Conservation (phyloP, 2,888 invertebrate species). For the Colostygia pectinataria region DNA sequence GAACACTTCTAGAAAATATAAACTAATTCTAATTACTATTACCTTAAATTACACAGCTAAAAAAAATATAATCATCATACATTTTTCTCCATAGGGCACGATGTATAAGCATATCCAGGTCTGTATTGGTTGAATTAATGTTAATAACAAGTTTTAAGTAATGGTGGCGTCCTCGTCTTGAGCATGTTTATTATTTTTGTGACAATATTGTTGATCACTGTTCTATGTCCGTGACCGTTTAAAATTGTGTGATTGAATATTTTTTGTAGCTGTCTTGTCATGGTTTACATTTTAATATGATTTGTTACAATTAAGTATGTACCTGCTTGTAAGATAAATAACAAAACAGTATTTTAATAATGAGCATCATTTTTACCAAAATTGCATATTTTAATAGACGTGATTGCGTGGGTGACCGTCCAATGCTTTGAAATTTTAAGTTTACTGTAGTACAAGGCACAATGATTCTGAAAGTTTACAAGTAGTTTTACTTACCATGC, state of each 20-base stretch:
- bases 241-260: slow-evolving; percentile 32
- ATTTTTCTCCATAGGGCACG: slow-evolving; percentile 79
- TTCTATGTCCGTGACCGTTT: slow-evolving; percentile 41
- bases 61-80: slow-evolving; percentile 44
- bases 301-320: neutral
- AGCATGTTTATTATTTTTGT: slow-evolving; percentile 56
- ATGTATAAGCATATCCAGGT: slow-evolving; percentile 83
- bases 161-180: slow-evolving; percentile 59
- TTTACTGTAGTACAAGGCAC: neutral
- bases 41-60: neutral
- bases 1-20: too few species aligned
- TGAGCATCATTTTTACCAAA: too few species aligned
- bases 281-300: slow-evolving; percentile 7
- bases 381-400: neutral
- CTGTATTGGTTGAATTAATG: slow-evolving; percentile 64
- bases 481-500: too few species aligned
- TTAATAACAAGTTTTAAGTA: slow-evolving; percentile 58
- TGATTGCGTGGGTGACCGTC: neutral
- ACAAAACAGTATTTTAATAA: too few species aligned
- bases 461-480: too few species aligned
- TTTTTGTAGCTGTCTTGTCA: slow-evolving; percentile 21
- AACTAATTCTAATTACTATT: too few species aligned
- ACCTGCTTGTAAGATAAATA: too few species aligned
- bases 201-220: slow-evolving; percentile 33
- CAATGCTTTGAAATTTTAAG: neutral